A percentile compares a stretch with the other conserved stretches of the same genome.
These are phyloP conservation scores for Podilymbus podiceps DNA, from an alignment of 2,113 vertebrate genomes.

Conservation along the genomic window DNA sequence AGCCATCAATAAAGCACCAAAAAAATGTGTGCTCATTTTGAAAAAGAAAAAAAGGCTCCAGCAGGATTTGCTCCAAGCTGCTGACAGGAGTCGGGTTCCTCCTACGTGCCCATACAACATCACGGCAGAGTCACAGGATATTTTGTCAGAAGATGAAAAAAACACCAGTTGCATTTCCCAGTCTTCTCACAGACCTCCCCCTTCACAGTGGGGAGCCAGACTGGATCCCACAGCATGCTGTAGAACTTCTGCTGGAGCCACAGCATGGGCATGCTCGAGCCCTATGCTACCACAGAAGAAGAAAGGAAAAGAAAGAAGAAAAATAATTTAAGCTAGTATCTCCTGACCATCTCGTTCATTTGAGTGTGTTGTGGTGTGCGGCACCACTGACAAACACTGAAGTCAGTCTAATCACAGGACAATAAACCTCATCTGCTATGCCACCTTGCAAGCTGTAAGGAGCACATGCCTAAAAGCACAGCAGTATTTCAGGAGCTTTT, in stretches of 20 bases:
- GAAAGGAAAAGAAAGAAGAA: not conserved
- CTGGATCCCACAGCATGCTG: not conserved
- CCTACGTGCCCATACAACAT: not conserved
- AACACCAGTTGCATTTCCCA: not conserved
- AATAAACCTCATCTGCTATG: not conserved
- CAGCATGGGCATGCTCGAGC: fast-evolving
- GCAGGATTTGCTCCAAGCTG: not conserved
- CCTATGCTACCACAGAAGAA: too few species aligned
- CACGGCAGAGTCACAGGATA: not conserved
- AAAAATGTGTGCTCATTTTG: not conserved
- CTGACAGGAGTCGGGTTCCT: not conserved
- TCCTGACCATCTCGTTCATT: not conserved
- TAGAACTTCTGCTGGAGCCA: not conserved
- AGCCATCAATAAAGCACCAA: not conserved
- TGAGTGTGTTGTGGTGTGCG: not conserved
- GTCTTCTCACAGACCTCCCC: not conserved
- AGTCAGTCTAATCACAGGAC: not conserved
- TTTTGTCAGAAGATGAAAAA: not conserved
- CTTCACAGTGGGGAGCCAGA: not conserved
- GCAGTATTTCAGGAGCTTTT: not conserved
- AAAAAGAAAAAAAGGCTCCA: not conserved
- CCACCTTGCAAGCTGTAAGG: not conserved
- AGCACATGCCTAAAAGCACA: not conserved
- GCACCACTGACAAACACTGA: not conserved
- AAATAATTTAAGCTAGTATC: not conserved